Percentiles rank a stretch among this genome's conserved stretches.
These are phyloP conservation scores for Dromius quadrimaculatus DNA, from an alignment of 2,888 invertebrate species.

Conservation along the genomic window DNA sequence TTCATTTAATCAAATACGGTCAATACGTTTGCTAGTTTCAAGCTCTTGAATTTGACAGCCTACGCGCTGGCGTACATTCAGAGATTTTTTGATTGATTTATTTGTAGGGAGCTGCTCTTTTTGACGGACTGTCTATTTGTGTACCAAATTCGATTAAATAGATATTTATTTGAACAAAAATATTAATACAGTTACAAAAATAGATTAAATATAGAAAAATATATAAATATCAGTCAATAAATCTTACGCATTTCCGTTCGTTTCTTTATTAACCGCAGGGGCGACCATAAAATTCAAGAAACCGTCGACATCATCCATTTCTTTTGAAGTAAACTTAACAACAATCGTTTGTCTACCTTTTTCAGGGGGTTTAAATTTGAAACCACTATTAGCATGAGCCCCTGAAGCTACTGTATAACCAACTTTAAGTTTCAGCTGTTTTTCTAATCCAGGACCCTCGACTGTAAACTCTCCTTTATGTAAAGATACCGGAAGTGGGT, in stretches of 20 bases:
- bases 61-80: too few species aligned
- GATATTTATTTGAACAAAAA: conserved; percentile 26
- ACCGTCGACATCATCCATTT: conserved; percentile 91
- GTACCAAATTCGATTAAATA: too few species aligned
- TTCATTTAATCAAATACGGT: too few species aligned
- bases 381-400: conserved; percentile 78
- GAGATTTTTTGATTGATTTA: too few species aligned
- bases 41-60: too few species aligned
- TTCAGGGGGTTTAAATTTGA: conserved; percentile 82
- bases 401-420: conserved; percentile 75
- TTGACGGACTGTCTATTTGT: too few species aligned
- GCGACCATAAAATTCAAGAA: conserved; percentile 82
- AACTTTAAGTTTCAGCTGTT: conserved; percentile 78
- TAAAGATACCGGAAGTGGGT: conserved; percentile 85
- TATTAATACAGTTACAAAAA: conserved; percentile 40
- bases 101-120: too few species aligned
- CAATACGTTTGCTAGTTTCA: too few species aligned
- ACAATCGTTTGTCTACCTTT: conserved; percentile 85
- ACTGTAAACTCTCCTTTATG: conserved; percentile 83
- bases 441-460: conserved; percentile 84
- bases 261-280: conserved; percentile 62
- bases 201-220: conserved; percentile 39
- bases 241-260: conserved; percentile 61
- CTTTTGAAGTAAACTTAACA: conserved; percentile 88
- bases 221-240: conserved; percentile 52